Percentiles rank a stretch among this genome's conserved stretches.
Evolutionary conservation across 2,113 vertebrate genomes (phyloP).

Genomic region (Datnioides undecimradiatus): DNA sequence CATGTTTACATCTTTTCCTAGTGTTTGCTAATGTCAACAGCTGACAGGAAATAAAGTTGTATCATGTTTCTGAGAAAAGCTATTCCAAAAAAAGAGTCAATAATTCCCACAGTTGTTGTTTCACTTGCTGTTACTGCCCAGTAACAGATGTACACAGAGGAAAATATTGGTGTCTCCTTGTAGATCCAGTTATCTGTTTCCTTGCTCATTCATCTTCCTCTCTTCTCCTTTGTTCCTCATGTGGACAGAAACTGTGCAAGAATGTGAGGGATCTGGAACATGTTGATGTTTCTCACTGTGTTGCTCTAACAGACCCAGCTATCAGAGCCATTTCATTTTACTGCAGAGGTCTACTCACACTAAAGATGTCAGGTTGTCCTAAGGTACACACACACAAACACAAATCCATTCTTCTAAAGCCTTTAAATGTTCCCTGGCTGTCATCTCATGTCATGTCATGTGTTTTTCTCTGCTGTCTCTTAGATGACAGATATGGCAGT

Average conservation of each 20-base stretch:
- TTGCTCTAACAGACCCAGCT: slow-evolving; percentile 79
- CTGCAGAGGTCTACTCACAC: slow-evolving; percentile 79
- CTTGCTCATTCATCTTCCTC: not conserved
- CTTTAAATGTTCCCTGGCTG: not conserved
- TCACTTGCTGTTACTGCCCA: no score
- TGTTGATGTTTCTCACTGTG: slow-evolving; percentile 83
- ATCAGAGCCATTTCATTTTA: slow-evolving; percentile 83
- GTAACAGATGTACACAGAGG: not conserved
- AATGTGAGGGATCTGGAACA: slow-evolving; percentile 78
- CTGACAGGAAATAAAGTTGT: slow-evolving; percentile 3
- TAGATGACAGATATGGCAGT: slow-evolving; percentile 86
- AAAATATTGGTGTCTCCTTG: not conserved
- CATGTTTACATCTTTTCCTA: not conserved
- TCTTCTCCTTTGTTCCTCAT: slow-evolving; percentile 1
- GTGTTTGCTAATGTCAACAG: not conserved
- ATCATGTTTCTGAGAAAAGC: not conserved
- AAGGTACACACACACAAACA: slow-evolving; percentile 78
- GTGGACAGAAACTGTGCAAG: slow-evolving; percentile 85
- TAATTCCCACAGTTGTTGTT: not conserved
- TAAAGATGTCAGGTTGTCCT: slow-evolving; percentile 81
- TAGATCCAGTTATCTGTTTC: not conserved
- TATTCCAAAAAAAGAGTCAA: not conserved
- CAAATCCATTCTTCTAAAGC: slow-evolving; percentile 36
- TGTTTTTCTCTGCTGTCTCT: not conserved
- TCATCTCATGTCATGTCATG: not conserved